These are phyloP conservation scores for Unio pictorum DNA, from an alignment of 2,888 invertebrate genomes.

Conservation along the genomic window DNA sequence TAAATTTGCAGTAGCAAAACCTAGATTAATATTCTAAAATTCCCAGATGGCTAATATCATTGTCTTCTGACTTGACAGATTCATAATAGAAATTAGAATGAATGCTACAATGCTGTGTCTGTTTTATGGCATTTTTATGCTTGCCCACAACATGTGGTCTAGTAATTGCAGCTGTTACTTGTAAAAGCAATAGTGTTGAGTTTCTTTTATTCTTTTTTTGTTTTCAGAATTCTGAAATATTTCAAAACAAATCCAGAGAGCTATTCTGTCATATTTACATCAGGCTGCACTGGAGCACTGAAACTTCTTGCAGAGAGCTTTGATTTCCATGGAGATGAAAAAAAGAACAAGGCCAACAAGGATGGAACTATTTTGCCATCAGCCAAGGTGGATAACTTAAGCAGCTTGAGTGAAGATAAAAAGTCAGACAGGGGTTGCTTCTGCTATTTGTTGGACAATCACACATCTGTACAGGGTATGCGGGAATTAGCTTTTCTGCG, in stretches of 20 bases:
- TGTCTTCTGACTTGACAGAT: too few relatives aligned
- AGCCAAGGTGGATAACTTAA: background rate
- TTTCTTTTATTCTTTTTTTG: conserved; percentile 4
- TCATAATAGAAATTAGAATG: background rate
- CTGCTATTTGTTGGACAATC: conserved; percentile 89
- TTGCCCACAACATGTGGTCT: too few relatives aligned
- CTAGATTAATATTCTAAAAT: too few relatives aligned
- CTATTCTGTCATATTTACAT: conserved; percentile 93
- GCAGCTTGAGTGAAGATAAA: background rate
- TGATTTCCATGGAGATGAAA: conserved; percentile 21
- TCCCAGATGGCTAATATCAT: too few relatives aligned
- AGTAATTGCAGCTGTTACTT: background rate
- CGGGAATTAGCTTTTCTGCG: conserved; percentile 78
- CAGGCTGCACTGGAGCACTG: conserved; percentile 90
- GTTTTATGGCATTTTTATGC: background rate
- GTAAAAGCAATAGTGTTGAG: background rate
- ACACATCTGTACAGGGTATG: conserved; percentile 96
- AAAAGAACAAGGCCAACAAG: background rate
- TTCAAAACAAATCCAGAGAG: conserved; percentile 86
- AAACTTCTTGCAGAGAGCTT: conserved; percentile 90
- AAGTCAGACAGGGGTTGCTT: conserved; percentile 76
- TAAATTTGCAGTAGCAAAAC: too few relatives aligned
- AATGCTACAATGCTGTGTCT: background rate
- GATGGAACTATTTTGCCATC: background rate
- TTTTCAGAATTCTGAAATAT: conserved; percentile 82